Percentiles rank a stretch among this genome's conserved stretches.
These are phyloP conservation scores for Allygus modestus DNA, from an alignment of 2,888 invertebrate species.

Conservation along the genomic window DNA sequence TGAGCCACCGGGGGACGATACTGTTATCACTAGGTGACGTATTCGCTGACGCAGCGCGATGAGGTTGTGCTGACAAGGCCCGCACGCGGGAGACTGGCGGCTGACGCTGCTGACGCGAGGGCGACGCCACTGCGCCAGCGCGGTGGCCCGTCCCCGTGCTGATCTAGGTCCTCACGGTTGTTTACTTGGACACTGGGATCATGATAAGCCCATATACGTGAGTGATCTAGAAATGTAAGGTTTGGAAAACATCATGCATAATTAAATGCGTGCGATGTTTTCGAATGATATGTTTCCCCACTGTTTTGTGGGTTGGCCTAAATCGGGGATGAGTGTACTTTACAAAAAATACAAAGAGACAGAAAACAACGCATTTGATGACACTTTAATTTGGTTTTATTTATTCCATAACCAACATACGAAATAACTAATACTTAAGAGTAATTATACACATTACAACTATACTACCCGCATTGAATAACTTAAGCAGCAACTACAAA, in stretches of 20 bases:
- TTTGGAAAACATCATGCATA: constrained; percentile 27
- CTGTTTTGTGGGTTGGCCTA: not conserved
- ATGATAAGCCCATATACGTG: not conserved
- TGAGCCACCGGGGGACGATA: not conserved
- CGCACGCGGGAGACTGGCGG: constrained; percentile 17
- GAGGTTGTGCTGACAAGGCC: not conserved
- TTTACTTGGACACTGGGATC: not conserved
- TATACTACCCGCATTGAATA: no score
- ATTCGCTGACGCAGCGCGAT: not conserved
- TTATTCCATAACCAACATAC: no score
- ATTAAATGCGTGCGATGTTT: not conserved
- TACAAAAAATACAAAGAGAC: no score
- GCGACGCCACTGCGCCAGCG: not conserved
- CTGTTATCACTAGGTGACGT: constrained; percentile 6
- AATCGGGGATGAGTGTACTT: not conserved
- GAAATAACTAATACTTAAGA: no score
- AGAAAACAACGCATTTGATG: no score
- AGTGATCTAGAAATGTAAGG: not conserved
- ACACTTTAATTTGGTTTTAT: no score
- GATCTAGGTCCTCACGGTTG: not conserved
- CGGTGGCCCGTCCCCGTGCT: not conserved
- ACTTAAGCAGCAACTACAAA: no score
- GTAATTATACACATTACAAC: no score
- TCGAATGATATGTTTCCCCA: not conserved
- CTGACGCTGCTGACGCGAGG: not conserved